Evolutionary conservation across 2,113 vertebrate genomes (phyloP), one percentile per base, ranked within the genome.

Genomic region (Prochilodus magdalenae): DNA sequence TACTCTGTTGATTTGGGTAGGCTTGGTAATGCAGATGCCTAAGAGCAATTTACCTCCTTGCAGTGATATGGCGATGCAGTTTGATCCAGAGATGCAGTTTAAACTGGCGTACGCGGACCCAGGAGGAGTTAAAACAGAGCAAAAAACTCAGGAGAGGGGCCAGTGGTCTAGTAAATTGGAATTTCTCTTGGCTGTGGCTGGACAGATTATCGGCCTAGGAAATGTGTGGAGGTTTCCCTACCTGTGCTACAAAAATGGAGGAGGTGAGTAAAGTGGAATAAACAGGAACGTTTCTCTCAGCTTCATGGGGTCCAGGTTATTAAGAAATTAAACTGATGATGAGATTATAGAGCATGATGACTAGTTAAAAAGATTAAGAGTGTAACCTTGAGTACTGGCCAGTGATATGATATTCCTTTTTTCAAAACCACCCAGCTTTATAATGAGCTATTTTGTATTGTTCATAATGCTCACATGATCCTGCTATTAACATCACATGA

Each of bases 161-260:
- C 89, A 95, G 79, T 95, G 94, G 94, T 91, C 91, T 0, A 94
- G 75, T 82, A 95, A 95, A 88, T n/a, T 91, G 5, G 93, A 95
- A 85, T 95, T 93, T 83, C 91, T 95, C 60, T 87, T 95, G 73
- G 94, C 93, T 66, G 93, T 95, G 1, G 94, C 94, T 0, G 94
- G 94, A 82, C 94, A 95, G 82, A 95, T 95, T 83, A 91, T 95
- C 16, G 94, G 94, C 10, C 84, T 95, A 1, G 94, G 94, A 86
- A 95, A 95, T 73, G 93, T 95, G 70, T 95, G 94, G 94, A 87
- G 94, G 82, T 95, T 95, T 76, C 94, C 94, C 69, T 95, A 95
- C 80, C 84, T 95, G 79, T 95, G 93, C 88, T 95, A 94, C 90
- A 95, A 94, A 87, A 95, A 95, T 74, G 94, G 94, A 87, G 94